Percentiles rank a stretch among this genome's conserved stretches.
phyloP scores from a whole-genome alignment of 2,797 vertebrate genomes.

The Merluccius polli region DNA sequence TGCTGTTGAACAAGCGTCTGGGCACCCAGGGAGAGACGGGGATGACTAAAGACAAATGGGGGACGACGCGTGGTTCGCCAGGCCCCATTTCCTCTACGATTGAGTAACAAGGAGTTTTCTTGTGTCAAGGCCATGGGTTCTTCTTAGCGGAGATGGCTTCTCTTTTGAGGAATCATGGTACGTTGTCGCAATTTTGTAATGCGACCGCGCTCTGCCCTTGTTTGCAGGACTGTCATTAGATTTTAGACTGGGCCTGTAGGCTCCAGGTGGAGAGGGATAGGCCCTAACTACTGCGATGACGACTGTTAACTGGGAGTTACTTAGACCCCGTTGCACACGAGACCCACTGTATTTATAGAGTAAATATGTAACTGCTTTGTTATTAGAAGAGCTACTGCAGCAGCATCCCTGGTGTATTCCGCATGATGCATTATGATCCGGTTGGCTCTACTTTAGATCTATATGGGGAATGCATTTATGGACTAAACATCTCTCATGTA shows the following conservation, averaged over 20 bases:
- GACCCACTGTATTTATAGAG: neutral
- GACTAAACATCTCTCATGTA: slow-evolving; percentile 60
- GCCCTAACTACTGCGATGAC: slow-evolving; percentile 32
- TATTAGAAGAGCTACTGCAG: slow-evolving; percentile 52
- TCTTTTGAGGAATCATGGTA: slow-evolving; percentile 55
- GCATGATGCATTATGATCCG: slow-evolving; percentile 60
- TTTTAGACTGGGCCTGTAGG: neutral
- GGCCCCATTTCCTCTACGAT: slow-evolving; percentile 64
- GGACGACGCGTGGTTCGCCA: slow-evolving; percentile 52
- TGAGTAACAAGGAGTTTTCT: slow-evolving; percentile 69
- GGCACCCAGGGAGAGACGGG: slow-evolving; percentile 44
- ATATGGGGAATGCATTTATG: slow-evolving; percentile 57
- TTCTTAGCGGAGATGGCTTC: slow-evolving; percentile 52
- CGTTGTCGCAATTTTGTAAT: slow-evolving; percentile 29
- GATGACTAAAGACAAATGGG: slow-evolving; percentile 59
- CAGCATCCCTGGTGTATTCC: slow-evolving; percentile 64
- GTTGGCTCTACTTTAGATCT: slow-evolving; percentile 57
- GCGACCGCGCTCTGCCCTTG: neutral
- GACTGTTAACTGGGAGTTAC: slow-evolving; percentile 42
- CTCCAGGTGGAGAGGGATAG: neutral
- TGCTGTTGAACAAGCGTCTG: slow-evolving; percentile 45
- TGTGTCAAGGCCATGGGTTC: slow-evolving; percentile 66
- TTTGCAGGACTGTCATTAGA: slow-evolving; percentile 39
- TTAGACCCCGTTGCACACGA: slow-evolving; percentile 24
- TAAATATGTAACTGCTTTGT: slow-evolving; percentile 10